phyloP scores from a whole-genome alignment of 2,888 invertebrate species.

The Merodon equestris region DNA sequence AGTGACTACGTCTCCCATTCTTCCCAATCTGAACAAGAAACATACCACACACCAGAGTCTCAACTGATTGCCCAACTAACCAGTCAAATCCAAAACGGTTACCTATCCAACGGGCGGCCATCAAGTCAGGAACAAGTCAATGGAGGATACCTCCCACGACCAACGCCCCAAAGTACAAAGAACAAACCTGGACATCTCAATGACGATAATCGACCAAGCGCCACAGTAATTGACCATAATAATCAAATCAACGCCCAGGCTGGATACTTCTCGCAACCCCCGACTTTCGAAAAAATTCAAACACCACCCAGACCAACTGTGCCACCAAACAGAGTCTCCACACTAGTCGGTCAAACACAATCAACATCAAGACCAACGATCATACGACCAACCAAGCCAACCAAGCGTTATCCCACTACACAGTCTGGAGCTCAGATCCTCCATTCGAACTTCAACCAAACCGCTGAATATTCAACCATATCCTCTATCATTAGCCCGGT shows the following conservation, averaged over 20 bases:
- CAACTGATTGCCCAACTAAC: constrained; percentile 57
- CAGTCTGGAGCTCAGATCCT: constrained; percentile 33
- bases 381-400: constrained; percentile 19
- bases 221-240: constrained; percentile 31
- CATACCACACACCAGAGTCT: constrained; percentile 51
- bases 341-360: constrained; percentile 41
- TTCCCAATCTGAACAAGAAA: constrained; percentile 34
- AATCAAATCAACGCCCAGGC: constrained; percentile 41
- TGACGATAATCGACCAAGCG: no score
- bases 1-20: constrained; percentile 37
- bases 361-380: constrained; percentile 32
- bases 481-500: constrained; percentile 69
- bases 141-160: constrained; percentile 39
- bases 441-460: constrained; percentile 20
- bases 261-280: constrained; percentile 47
- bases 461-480: constrained; percentile 50
- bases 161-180: constrained; percentile 39
- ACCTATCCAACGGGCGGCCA: constrained; percentile 34
- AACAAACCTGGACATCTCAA: constrained; percentile 34
- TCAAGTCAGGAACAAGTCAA: constrained; percentile 21
- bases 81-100: constrained; percentile 41
- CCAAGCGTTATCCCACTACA: constrained; percentile 14
- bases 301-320: constrained; percentile 22
- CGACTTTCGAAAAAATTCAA: constrained; percentile 43
- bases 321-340: constrained; percentile 29